Evolutionary conservation across 2,113 vertebrate genomes (phyloP).

Genomic region (Dipodomys merriami): DNA sequence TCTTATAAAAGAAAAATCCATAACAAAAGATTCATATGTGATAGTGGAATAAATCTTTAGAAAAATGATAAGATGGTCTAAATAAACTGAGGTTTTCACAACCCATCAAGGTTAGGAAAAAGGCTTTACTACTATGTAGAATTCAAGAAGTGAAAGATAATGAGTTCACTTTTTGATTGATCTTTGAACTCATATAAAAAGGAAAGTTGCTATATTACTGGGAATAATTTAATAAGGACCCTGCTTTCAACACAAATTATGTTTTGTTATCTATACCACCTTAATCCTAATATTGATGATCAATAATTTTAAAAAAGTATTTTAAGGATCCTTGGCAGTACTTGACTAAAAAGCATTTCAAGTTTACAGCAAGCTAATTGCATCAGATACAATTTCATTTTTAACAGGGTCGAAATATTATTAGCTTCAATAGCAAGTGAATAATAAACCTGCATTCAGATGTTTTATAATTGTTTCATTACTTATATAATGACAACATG

Average conservation of each 20-base stretch:
- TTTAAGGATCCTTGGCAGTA: slow-evolving; percentile 22
- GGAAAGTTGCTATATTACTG: neutral
- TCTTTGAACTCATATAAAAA: neutral
- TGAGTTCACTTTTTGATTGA: neutral
- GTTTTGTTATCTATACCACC: neutral
- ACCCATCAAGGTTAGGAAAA: neutral
- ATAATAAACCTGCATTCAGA: neutral
- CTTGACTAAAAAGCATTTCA: neutral
- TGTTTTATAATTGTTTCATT: neutral
- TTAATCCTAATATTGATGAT: neutral
- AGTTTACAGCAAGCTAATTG: neutral
- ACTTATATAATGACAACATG: neutral
- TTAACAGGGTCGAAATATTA: neutral
- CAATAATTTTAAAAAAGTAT: neutral
- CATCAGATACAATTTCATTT: neutral
- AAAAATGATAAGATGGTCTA: neutral
- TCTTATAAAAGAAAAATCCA: slow-evolving; percentile 30
- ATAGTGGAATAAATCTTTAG: neutral
- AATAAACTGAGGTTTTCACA: neutral
- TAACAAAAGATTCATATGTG: neutral
- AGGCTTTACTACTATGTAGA: neutral
- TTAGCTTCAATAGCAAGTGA: too few species aligned
- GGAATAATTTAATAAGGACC: neutral
- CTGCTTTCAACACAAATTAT: neutral
- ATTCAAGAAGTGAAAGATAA: neutral